Conservation (phyloP, 1,140 invertebrate species). For the Drosophila sechellia region DNA sequence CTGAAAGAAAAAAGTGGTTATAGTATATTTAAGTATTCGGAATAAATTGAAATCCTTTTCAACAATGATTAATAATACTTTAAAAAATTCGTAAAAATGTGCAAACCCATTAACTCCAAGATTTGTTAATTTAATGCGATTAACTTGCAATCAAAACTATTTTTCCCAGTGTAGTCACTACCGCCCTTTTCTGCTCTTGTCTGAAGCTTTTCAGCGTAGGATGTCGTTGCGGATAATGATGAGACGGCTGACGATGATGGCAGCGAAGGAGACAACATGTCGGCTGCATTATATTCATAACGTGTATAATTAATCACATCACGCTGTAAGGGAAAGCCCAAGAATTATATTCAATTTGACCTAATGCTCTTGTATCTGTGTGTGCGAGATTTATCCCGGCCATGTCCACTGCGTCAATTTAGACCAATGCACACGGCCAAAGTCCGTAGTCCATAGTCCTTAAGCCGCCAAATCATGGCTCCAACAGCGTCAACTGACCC, state of each 20-base stretch:
- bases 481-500: conserved; percentile 58
- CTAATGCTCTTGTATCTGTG: conserved; percentile 28
- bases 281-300: conserved; percentile 64
- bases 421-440: conserved; percentile 29
- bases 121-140: no score
- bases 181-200: conserved; percentile 10
- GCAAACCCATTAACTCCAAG: no score
- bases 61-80: no score
- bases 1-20: conserved; percentile 6
- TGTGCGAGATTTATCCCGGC: conserved; percentile 4
- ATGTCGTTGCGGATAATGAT: conserved; percentile 48
- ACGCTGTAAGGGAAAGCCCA: conserved; percentile 49
- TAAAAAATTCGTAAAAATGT: background rate
- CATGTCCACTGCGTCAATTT: conserved; percentile 55
- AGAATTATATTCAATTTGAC: conserved; percentile 67
- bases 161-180: conserved; percentile 10
- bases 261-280: conserved; percentile 50
- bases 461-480: conserved; percentile 47
- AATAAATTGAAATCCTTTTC: no score
- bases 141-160: background rate
- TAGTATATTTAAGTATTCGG: no score
- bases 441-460: conserved; percentile 11
- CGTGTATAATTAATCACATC: conserved; percentile 71
- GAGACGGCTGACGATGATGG: conserved; percentile 40
- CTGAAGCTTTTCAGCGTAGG: conserved; percentile 7